Conservation (phyloP, 2,888 invertebrate genomes). For the Drosophila cracens region DNA sequence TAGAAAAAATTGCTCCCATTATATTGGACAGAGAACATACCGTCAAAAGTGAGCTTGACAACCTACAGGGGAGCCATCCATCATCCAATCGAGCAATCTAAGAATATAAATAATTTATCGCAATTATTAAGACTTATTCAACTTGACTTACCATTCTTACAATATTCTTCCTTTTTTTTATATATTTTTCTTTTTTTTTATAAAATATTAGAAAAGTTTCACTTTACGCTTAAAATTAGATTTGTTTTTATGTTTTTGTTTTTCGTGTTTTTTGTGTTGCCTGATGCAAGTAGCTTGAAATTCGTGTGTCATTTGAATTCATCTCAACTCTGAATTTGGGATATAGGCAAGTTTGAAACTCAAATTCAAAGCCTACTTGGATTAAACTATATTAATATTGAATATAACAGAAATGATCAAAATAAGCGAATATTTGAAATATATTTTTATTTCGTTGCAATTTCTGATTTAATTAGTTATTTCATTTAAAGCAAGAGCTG, state of each 20-base stretch:
- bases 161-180: background rate
- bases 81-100: too few species aligned
- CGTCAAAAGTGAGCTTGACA: too few species aligned
- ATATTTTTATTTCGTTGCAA: background rate
- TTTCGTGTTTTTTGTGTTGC: background rate
- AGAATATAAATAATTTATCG: background rate
- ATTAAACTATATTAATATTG: background rate
- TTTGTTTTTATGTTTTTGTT: background rate
- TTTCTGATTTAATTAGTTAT: background rate
- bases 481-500: background rate
- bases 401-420: too few species aligned
- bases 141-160: background rate
- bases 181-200: background rate
- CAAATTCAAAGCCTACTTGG: background rate
- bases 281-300: too few species aligned
- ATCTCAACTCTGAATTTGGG: background rate
- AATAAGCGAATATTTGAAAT: too few species aligned
- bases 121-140: background rate
- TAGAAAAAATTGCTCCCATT: background rate
- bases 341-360: background rate
- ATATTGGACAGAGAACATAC: background rate
- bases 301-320: accelerated
- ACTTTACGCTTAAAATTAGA: background rate
- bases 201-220: background rate
- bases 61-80: too few species aligned